Base-by-base conservation (phyloP, 2,888 invertebrate species). In the Scrobipalpa atriplicella region DNA sequence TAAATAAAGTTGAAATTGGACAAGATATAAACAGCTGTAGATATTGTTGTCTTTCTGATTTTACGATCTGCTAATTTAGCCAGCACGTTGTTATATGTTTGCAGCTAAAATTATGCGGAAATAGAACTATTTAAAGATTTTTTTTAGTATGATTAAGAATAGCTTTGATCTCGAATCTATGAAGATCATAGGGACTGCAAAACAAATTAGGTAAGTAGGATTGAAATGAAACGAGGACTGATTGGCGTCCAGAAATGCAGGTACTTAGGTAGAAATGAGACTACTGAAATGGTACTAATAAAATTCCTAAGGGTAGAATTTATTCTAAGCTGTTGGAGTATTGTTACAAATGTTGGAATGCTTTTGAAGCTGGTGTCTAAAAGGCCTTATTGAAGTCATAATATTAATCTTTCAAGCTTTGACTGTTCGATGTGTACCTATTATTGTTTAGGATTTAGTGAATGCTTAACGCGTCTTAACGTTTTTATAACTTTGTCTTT, bases 301-400 rank as follows among this genome's bases (percentile, higher is more conserved):
- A 36, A 54, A 13, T n/a, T 58, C 38, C 9, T 16, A 38, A 13
- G 38, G n/a, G 16, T 52, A 52, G 52, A 52, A 52, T 29, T 13
- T n/a, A 58, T 36, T 58, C 8, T 58, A 58, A 29, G 58, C 21
- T 19, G 54, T 18, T 54, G 21, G 19, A 21, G 54, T 54, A 54
- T 43, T 43, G 43, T 43, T 43, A 43, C 16, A 6, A 51, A 9
- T 21, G 19, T 52, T 19, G 9, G 8, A 11, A 19, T 52, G 52
- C 52, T 52, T 52, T 21, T 29, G 29, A 56, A 56, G 54, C 13
- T 16, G 38, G 38, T 39, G 60, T n/a, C 6, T 13, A 56, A 56
- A 56, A 21, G 54, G 54, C 54, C 54, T 29, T 56, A 21, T 56
- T 56, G 54, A 56, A 56, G 54, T 56, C 29, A 21, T 21, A 56